Evolutionary conservation across 2,113 vertebrate species (phyloP), one percentile per base, ranked within the genome.

Genomic region (Aplodontia rufa): DNA sequence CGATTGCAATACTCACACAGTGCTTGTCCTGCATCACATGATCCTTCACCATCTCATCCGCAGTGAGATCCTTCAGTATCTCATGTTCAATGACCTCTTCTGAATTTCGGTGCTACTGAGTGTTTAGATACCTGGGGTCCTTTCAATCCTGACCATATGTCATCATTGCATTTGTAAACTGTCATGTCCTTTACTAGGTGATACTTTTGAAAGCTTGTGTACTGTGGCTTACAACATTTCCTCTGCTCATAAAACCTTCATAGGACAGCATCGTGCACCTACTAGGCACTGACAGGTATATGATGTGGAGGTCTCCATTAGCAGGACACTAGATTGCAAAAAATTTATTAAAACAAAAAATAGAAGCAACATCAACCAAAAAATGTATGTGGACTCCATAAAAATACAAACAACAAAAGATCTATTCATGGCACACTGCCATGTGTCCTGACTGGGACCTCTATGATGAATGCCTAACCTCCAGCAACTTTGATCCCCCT

Each of bases 381-480:
- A 87, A 79, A 78, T 12, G 80, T 24, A 45, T 35, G 8, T 91
- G 20, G 37, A 66, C 22, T 64, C 47, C 3, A 20, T 17, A 91
- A 55, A 95, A 94, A 7, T 93, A 49, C 19, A n/a, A 80, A 83
- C 30, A 87, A 28, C 16, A 64, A 37, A 45, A 94, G 83, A 35
- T 51, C 49, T 88, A 30, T 86, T 88, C 40, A 80, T 83, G n/a
- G 87, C 94, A 74, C 10, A 10, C 24, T 83, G 85, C 47, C 88
- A 51, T 17, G 16, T 72, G 6, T 94, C 60, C 51, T 94, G 79
- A 90, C 72, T 69, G 62, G 82, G 55, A 83, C 91, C 71, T 91
- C 16, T 86, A 32, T 96, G 95, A 97, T 94, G 74, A 96, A 94
- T 96, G 91, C 53, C 92, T 96, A 83, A 97, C 96, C 96, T 97